phyloP scores from a whole-genome alignment of 2,888 invertebrate genomes.

The Subacronicta megacephala region DNA sequence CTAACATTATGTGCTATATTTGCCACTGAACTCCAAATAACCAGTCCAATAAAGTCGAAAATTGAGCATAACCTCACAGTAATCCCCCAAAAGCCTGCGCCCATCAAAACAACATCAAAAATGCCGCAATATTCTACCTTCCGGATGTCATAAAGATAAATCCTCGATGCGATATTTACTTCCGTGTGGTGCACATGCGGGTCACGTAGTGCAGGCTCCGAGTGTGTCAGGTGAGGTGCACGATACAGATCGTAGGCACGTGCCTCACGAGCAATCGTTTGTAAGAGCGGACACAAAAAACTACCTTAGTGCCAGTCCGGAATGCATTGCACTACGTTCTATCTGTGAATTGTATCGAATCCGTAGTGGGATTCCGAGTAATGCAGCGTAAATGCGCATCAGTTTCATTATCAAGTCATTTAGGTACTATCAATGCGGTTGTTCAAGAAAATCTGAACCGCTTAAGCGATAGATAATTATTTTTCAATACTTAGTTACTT shows the following conservation, averaged over 20 bases:
- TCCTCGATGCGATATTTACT: conserved; percentile 63
- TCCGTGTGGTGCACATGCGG: conserved; percentile 65
- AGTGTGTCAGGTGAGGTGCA: conserved; percentile 74
- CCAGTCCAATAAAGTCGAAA: too few species aligned
- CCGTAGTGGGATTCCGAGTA: neutral
- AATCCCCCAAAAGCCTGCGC: conserved; percentile 3
- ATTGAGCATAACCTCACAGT: neutral
- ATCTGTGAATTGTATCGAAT: conserved; percentile 15
- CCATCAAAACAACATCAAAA: conserved; percentile 33
- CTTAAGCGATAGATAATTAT: too few species aligned
- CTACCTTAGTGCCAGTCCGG: conserved; percentile 26
- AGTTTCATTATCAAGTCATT: neutral
- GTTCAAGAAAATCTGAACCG: too few species aligned
- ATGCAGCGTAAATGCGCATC: neutral
- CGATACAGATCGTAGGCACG: conserved; percentile 81
- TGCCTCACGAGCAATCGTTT: conserved; percentile 56
- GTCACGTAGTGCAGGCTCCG: conserved; percentile 70
- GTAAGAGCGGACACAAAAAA: conserved; percentile 25
- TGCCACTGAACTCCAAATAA: too few species aligned
- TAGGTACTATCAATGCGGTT: too few species aligned
- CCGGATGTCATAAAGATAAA: conserved; percentile 54
- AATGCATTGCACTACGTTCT: conserved; percentile 41
- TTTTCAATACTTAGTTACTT: too few species aligned
- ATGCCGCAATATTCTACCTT: conserved; percentile 33
- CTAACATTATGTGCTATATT: too few species aligned